Base-by-base conservation (phyloP, 1,140 invertebrate species). In the Pachypeltis micranthus region DNA sequence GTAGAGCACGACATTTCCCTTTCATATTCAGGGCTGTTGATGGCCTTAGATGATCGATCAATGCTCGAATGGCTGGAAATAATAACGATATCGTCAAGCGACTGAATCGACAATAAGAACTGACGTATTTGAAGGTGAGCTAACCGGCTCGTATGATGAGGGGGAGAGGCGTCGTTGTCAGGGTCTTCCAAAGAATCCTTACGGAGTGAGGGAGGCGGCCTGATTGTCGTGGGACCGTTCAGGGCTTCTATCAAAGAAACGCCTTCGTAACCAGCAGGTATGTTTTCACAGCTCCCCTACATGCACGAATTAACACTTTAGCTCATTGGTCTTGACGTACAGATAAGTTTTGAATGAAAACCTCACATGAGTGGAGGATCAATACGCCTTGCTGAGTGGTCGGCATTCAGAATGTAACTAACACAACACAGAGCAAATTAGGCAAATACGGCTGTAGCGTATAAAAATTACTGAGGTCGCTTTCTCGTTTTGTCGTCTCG, bases 191-290 rank as follows among this genome's bases (percentile, higher is more conserved):
- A 72, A 24, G 76, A 74, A 72, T 83, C 80, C 62, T 78, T 76
- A 57, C 76, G 75, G 14, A 66, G 54, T 23, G 70, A 63, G 58
- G 77, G 76, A 3, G 78, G 78, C 23, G 82, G 74, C 65, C 84
- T 78, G 1, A 81, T 76, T 23, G 79, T 78, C 67, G 81, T 83
- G 1, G 93, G 93, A 0, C 96, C 96, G 79, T 99, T 99, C n/a
- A 99, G 77, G 3, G 96, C 96, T 78, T 99, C 96, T 62, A 98
- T 90, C n/a, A 99, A 77, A 0, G 94, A 92, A 47, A 98, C 87
- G 21, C 91, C 85, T 77, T 97, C 92, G 73, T 96, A 98, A 0
- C 96, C 95, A 0, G 85, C 79, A 27, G 94, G 93, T 69, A 96
- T 88, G 73, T 91, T 90, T 73, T 92, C 87, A 75, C 78, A 83